These are phyloP conservation scores for Balaenoptera acutorostrata DNA, from an alignment of 2,113 vertebrate genomes.

Conservation along the genomic window DNA sequence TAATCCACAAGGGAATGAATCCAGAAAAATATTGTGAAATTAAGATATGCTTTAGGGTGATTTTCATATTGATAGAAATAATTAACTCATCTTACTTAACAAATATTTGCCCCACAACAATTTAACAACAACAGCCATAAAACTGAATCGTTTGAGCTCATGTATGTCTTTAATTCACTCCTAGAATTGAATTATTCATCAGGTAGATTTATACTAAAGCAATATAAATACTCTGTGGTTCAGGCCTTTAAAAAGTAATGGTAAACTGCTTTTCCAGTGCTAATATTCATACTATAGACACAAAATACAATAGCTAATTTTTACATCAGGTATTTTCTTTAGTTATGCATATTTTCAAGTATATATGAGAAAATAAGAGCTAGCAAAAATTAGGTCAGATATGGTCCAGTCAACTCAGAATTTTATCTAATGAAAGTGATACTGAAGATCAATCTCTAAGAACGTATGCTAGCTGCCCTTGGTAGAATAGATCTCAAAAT, in stretches of 20 bases:
- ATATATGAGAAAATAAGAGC: neutral
- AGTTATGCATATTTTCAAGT: neutral
- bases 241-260: neutral
- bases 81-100: slow-evolving; percentile 1
- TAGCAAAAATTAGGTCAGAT: neutral
- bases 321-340: neutral
- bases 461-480: neutral
- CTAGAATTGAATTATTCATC: slow-evolving; percentile 30
- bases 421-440: neutral
- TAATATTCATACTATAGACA: neutral
- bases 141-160: neutral
- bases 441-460: neutral
- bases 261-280: neutral
- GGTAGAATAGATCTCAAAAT: neutral
- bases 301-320: neutral
- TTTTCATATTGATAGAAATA: slow-evolving; percentile 14
- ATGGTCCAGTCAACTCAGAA: neutral
- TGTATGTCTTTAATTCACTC: neutral
- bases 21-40: neutral
- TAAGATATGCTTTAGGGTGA: neutral
- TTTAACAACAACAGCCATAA: neutral
- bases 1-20: neutral
- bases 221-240: neutral
- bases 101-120: neutral
- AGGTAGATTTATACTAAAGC: neutral